A percentile compares a stretch with the other conserved stretches of the same genome.
Conservation (phyloP, 2,888 invertebrate species). For the Yponomeuta cagnagella region DNA sequence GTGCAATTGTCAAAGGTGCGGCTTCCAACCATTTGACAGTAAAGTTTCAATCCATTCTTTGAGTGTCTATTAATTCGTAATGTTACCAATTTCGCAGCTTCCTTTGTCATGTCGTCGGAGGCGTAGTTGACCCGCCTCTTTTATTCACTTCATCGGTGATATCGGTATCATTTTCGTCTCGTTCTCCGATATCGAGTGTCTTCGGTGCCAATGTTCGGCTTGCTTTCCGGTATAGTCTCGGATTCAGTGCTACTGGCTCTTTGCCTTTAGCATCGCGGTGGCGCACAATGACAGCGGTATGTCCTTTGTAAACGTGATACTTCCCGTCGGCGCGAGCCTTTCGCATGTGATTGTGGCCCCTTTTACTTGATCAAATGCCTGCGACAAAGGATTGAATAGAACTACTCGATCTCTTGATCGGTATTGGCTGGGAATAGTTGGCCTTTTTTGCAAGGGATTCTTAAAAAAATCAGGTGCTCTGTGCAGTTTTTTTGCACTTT, state of each 20-base stretch:
- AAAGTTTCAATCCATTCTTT: constrained; percentile 13
- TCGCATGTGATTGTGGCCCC: constrained; percentile 69
- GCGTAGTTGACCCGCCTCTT: constrained; percentile 29
- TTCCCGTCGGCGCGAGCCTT: constrained; percentile 63
- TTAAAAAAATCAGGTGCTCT: not conserved
- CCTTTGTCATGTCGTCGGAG: constrained; percentile 15
- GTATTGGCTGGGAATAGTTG: constrained; percentile 41
- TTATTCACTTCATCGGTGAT: constrained; percentile 36
- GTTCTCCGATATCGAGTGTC: constrained; percentile 20
- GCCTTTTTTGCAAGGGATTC: constrained; percentile 48
- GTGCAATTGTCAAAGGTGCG: too few relatives aligned
- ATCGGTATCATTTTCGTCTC: constrained; percentile 50
- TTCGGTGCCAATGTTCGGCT: constrained; percentile 2
- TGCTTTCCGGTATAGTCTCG: constrained; percentile 28
- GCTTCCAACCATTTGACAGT: constrained; percentile 26
- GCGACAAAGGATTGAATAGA: constrained; percentile 73
- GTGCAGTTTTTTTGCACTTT: not conserved
- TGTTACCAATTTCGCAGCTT: constrained; percentile 7
- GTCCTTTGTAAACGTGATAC: constrained; percentile 74
- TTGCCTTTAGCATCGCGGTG: constrained; percentile 25
- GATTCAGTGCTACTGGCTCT: constrained; percentile 42
- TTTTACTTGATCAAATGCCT: constrained; percentile 72
- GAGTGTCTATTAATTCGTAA: not conserved
- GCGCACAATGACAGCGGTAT: constrained; percentile 64
- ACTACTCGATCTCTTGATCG: constrained; percentile 63